Evolutionary conservation across 1,140 invertebrate genomes (phyloP), one percentile per base, ranked within the genome.

Genomic region (Trigoniulus corallinus): DNA sequence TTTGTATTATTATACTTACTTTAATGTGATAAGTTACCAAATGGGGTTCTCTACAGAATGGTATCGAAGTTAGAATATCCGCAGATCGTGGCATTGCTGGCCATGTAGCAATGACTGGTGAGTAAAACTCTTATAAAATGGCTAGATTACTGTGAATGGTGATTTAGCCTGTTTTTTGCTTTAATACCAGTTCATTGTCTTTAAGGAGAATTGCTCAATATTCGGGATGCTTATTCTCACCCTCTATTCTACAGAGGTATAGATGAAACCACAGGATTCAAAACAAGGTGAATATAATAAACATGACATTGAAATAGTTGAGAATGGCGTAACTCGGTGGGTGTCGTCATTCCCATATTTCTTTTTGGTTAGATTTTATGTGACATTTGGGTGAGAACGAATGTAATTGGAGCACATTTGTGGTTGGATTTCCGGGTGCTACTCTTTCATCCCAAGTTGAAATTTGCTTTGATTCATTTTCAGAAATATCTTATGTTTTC

Each of bases 401-500:
- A n/a, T n/a, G n/a, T n/a, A n/a, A n/a, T n/a, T n/a, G n/a, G n/a
- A n/a, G n/a, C n/a, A n/a, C n/a, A n/a, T n/a, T n/a, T n/a, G n/a
- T n/a, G n/a, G n/a, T n/a, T n/a, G n/a, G n/a, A n/a, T n/a, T n/a
- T n/a, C n/a, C n/a, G n/a, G n/a, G n/a, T n/a, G n/a, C n/a, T n/a
- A n/a, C n/a, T n/a, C n/a, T n/a, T n/a, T n/a, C n/a, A n/a, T n/a
- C n/a, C n/a, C n/a, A n/a, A n/a, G n/a, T n/a, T n/a, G n/a, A n/a
- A n/a, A n/a, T n/a, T n/a, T 54, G 53, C 58, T 52, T 52, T 20
- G n/a, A n/a, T n/a, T n/a, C n/a, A n/a, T n/a, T 67, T 67, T 37
- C 60, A 80, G 81, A 65, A 84, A 84, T 60, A 82, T 88, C 55
- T 67, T 91, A 18, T 88, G 83, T 62, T 88, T 89, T 64, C 86